These are phyloP conservation scores for Brachionus sp. DNA, from an alignment of 1,140 invertebrate genomes.

Conservation along the genomic window DNA sequence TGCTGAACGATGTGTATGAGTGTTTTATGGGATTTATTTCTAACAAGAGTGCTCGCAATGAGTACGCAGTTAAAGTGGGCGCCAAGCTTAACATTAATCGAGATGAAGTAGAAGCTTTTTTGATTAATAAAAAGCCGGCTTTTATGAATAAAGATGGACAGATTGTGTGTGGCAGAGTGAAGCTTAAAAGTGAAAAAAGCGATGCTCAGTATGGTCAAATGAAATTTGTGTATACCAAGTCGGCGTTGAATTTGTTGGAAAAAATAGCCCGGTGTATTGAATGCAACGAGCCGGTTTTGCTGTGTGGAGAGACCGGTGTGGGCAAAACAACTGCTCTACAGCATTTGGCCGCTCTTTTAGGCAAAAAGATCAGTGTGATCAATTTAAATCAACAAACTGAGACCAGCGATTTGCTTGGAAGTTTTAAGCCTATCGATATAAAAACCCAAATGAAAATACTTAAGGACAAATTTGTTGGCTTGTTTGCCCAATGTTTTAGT, in stretches of 20 bases:
- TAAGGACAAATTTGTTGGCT: slow-evolving; percentile 74
- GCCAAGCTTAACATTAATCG: slow-evolving; percentile 5
- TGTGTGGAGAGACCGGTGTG: slow-evolving; percentile 94
- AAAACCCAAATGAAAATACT: slow-evolving; percentile 64
- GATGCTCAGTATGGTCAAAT: not conserved
- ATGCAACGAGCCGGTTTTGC: slow-evolving; percentile 86
- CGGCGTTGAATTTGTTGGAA: not conserved
- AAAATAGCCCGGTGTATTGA: slow-evolving; percentile 61
- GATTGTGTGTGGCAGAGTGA: not conserved
- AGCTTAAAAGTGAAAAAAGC: not conserved
- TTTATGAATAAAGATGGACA: not conserved
- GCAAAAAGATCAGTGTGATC: slow-evolving; percentile 81
- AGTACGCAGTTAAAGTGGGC: not conserved
- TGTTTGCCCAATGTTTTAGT: slow-evolving; percentile 77
- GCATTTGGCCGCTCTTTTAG: slow-evolving; percentile 8
- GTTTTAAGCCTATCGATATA: slow-evolving; percentile 59
- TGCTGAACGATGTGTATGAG: slow-evolving; percentile 30
- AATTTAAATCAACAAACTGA: slow-evolving; percentile 99
- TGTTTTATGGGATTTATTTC: slow-evolving; percentile 13
- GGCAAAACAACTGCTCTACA: slow-evolving; percentile 74
- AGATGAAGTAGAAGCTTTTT: not conserved
- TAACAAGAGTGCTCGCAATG: not conserved
- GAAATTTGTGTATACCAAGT: slow-evolving; percentile 31
- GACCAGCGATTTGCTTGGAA: slow-evolving; percentile 87
- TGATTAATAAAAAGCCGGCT: slow-evolving; percentile 2